A percentile compares a stretch with the other conserved stretches of the same genome.
Evolutionary conservation across 2,888 invertebrate genomes (phyloP).

Genomic region (Dolomedes plantarius): DNA sequence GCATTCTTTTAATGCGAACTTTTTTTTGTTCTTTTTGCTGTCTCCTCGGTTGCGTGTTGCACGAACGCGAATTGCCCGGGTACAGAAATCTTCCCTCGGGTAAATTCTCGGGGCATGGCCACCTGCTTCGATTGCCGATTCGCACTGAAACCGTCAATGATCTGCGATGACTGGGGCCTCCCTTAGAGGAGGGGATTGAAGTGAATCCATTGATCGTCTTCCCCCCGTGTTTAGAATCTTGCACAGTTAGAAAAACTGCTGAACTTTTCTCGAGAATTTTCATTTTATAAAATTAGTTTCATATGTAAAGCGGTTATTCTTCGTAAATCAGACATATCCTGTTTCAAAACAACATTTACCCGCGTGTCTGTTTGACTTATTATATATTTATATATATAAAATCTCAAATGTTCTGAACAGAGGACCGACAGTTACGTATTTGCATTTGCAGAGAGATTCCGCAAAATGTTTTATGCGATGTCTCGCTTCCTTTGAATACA

Average conservation of each 20-base stretch:
- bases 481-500: no score
- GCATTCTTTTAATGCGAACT: not conserved
- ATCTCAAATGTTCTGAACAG: no score
- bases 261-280: no score
- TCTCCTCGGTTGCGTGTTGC: not conserved
- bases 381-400: no score
- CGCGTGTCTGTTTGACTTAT: no score
- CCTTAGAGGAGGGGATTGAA: not conserved
- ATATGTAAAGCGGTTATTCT: no score
- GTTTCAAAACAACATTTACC: no score
- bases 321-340: no score
- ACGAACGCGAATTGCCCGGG: not conserved
- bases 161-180: slow-evolving; percentile 3
- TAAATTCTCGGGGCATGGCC: slow-evolving; percentile 37
- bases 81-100: slow-evolving; percentile 33
- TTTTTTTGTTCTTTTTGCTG: not conserved
- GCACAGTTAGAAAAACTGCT: not conserved
- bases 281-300: no score
- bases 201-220: not conserved
- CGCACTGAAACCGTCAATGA: slow-evolving; percentile 59
- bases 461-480: no score
- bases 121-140: slow-evolving; percentile 51
- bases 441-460: no score
- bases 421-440: no score
- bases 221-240: not conserved